A percentile compares a stretch with the other conserved stretches of the same genome.
phyloP scores from a whole-genome alignment of 2,113 vertebrate species.

The Aphyosemion australe region DNA sequence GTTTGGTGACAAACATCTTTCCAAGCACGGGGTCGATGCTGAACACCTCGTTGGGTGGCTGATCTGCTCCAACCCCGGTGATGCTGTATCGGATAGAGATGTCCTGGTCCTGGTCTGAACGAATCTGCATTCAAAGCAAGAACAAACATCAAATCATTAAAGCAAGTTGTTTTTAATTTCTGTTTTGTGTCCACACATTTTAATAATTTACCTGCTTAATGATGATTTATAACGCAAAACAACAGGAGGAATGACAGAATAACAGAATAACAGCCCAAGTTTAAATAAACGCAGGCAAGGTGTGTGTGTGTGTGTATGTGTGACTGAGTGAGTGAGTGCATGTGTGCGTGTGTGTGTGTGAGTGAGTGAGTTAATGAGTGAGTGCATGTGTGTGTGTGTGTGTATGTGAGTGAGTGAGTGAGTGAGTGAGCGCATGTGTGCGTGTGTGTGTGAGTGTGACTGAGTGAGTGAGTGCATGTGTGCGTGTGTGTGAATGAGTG shows the following conservation, averaged over 20 bases:
- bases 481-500: slow-evolving; percentile 16
- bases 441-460: slow-evolving; percentile 19
- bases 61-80: slow-evolving; percentile 91
- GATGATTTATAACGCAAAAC: too few species aligned
- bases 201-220: too few species aligned
- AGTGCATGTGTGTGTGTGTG: background rate
- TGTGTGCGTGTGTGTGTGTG: slow-evolving; percentile 14
- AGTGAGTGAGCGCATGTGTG: background rate
- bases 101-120: slow-evolving; percentile 94
- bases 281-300: too few species aligned
- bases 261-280: too few species aligned
- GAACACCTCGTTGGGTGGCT: slow-evolving; percentile 94
- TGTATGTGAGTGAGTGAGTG: slow-evolving; percentile 26
- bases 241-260: too few species aligned
- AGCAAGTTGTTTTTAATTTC: too few species aligned
- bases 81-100: slow-evolving; percentile 95
- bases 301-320: too few species aligned
- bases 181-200: too few species aligned
- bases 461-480: too few species aligned
- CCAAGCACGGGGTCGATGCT: slow-evolving; percentile 91
- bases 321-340: too few species aligned
- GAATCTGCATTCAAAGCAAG: slow-evolving; percentile 82
- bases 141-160: background rate
- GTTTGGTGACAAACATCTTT: slow-evolving; percentile 93
- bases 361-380: too few species aligned